Evolutionary conservation across 2,888 invertebrate genomes (phyloP), one percentile per base, ranked within the genome.

Genomic region (Drosophila emarginata): DNA sequence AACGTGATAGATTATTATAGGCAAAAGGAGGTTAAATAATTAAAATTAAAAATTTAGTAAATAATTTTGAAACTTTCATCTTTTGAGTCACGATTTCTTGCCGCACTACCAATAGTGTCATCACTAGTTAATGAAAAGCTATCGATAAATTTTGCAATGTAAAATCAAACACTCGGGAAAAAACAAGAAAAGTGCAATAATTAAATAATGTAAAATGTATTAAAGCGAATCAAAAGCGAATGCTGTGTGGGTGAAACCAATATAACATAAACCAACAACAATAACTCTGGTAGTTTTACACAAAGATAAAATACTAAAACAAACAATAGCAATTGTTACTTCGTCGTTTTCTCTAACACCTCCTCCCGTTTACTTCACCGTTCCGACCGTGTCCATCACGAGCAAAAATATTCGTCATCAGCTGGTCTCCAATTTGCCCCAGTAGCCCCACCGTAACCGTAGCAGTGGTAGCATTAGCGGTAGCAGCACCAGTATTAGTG

Each of bases 381-480:
- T 21, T 23, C 39, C 32, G 32, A 9, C 36, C 2, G 7, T 4
- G 9, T 36, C 6, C 11, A 15, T 2, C 15, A 23, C n/a, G 15
- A 18, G 18, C 74, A 74, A 71, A 53, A 73, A 85, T 73, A 83
- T 83, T 83, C 82, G 82, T 83, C 82, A 83, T 83, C 82, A 83
- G 82, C 82, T 83, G 82, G 84, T 71, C 39, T 57, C n/a, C 14
- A 36, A 36, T 60, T 68, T 67, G 45, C 23, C 36, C 18, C 51
- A 45, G 51, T 58, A 60, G 70, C 68, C 59, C 45, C 36, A 12
- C n/a, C 39, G 28, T 36, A 61, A 15, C 32, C 21, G 57, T 51
- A 71, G 72, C 71, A 64, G 32, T 32, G 11, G 9, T 32, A 32
- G 9, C 32, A 32, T 70, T 21, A 57, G 23, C n/a, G 58, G 32